A percentile compares a stretch with the other conserved stretches of the same genome.
Evolutionary conservation across 2,113 vertebrate species (phyloP).

Genomic region (Oryzias melastigma): DNA sequence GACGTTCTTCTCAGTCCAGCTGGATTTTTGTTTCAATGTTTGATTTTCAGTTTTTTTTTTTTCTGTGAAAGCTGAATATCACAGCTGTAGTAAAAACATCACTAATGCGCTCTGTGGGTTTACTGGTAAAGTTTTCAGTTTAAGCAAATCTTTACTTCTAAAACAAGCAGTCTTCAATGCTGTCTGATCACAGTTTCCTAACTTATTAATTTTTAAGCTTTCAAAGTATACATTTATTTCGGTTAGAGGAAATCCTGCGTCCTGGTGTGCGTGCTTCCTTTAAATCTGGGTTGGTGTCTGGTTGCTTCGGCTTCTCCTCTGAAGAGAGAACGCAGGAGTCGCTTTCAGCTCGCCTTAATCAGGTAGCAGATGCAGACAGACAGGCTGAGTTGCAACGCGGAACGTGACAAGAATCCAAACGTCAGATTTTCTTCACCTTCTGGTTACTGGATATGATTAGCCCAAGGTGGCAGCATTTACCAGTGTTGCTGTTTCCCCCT

Average conservation of each 20-base stretch:
- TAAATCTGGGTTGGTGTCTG: background rate
- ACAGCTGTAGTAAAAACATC: no score
- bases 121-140: no score
- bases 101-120: no score
- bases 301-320: conserved; percentile 6
- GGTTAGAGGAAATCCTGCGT: background rate
- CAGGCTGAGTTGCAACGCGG: conserved; percentile 34
- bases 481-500: background rate
- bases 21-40: no score
- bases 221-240: background rate
- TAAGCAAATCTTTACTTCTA: no score
- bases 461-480: conserved; percentile 1
- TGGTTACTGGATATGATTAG: conserved; percentile 16
- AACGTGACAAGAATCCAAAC: conserved; percentile 58
- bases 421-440: conserved; percentile 27
- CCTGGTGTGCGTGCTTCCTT: no score
- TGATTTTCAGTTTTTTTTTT: no score
- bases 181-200: no score
- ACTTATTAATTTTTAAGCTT: no score
- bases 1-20: no score
- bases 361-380: conserved; percentile 38
- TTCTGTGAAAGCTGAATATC: no score
- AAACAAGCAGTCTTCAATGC: no score
- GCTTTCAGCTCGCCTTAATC: conserved; percentile 63
- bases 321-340: conserved; percentile 26